Evolutionary conservation across 2,113 vertebrate genomes (phyloP).

Genomic region (Oplegnathus fasciatus): DNA sequence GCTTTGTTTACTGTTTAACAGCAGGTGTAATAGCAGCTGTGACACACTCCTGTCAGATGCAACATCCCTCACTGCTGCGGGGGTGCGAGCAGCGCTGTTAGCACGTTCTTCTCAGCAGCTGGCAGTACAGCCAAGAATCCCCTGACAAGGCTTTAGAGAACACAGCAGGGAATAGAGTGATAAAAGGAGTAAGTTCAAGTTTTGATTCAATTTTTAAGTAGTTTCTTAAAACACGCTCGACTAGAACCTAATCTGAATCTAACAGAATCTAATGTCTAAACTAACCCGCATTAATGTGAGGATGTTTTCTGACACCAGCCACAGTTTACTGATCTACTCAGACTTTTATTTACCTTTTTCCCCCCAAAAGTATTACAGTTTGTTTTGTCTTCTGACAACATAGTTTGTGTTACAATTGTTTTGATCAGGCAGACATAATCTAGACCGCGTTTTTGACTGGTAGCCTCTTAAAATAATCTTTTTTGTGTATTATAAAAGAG

Average conservation of each 20-base stretch:
- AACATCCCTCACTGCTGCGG: slow-evolving; percentile 15
- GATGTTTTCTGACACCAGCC: neutral
- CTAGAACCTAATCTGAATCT: neutral
- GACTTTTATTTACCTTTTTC: neutral
- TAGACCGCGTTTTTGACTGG: neutral
- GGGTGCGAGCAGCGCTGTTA: neutral
- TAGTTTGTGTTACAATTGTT: neutral
- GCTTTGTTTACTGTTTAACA: slow-evolving; percentile 45
- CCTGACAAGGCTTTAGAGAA: neutral
- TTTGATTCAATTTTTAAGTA: no score
- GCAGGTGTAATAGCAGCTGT: slow-evolving; percentile 56
- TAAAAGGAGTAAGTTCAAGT: neutral
- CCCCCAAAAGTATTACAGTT: neutral
- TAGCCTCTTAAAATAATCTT: neutral
- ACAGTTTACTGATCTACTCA: neutral
- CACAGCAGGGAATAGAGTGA: neutral
- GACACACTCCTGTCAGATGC: slow-evolving; percentile 38
- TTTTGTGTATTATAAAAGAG: no score
- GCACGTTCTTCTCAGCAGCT: neutral
- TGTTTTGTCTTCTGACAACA: neutral
- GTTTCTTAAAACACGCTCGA: neutral
- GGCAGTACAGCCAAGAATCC: neutral
- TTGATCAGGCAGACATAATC: neutral
- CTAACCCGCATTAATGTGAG: neutral
- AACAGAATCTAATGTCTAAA: no score